Evolutionary conservation across 1,140 invertebrate species (phyloP).

Genomic region (Rhagoletis pomonella): DNA sequence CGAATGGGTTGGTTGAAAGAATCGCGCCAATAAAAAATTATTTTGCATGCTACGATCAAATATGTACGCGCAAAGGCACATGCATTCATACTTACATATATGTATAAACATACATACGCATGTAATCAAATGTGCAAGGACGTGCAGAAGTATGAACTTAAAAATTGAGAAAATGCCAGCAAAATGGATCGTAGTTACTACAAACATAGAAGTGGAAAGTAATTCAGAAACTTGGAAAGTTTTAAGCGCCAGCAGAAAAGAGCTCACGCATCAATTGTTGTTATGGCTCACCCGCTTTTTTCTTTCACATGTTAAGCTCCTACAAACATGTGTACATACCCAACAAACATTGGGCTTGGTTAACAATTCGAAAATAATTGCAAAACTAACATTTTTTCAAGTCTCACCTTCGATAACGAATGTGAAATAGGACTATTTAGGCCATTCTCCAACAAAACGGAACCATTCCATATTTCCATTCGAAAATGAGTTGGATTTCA

Average conservation of each 20-base stretch:
- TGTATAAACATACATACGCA: background rate
- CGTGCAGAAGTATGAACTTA: background rate
- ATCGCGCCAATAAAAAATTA: background rate
- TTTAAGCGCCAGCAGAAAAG: constrained; percentile 32
- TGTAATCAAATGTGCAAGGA: background rate
- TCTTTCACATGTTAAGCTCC: background rate
- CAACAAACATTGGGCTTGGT: too few relatives aligned
- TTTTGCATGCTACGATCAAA: background rate
- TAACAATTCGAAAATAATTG: too few relatives aligned
- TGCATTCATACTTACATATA: background rate
- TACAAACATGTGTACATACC: background rate
- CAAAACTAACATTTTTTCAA: too few relatives aligned
- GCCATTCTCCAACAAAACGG: too few relatives aligned
- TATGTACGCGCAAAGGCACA: background rate
- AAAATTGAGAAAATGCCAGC: background rate
- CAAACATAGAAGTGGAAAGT: constrained; percentile 39
- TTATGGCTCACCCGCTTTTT: background rate
- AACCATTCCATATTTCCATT: too few relatives aligned
- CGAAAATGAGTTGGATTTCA: too few relatives aligned
- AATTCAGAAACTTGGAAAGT: constrained; percentile 44
- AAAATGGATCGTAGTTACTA: background rate
- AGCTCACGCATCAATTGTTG: constrained; percentile 41
- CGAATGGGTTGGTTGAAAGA: background rate
- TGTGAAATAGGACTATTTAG: too few relatives aligned
- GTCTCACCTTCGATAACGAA: too few relatives aligned